phyloP scores from a whole-genome alignment of 2,113 vertebrate genomes.

The Boleophthalmus pectinirostris region DNA sequence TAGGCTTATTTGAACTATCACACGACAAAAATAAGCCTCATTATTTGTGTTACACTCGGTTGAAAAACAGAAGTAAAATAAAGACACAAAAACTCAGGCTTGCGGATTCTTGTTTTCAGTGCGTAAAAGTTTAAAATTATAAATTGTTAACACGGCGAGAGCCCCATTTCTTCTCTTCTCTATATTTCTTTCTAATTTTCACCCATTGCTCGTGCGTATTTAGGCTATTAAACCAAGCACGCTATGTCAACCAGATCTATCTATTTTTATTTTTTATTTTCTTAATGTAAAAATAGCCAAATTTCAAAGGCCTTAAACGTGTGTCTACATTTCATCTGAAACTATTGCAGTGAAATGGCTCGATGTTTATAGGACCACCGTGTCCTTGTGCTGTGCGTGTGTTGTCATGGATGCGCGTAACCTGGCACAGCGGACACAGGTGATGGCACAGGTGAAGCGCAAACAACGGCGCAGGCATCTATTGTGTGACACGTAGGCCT shows the following conservation, averaged over 20 bases:
- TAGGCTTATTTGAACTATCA: too few relatives aligned
- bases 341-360: constrained; percentile 44
- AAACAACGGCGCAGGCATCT: constrained; percentile 1
- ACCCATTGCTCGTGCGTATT: background rate
- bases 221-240: background rate
- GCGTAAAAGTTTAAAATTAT: background rate
- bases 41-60: too few relatives aligned
- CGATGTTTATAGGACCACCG: constrained; percentile 34
- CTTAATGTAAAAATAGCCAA: background rate
- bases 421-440: constrained; percentile 58
- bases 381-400: constrained; percentile 56
- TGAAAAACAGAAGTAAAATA: background rate
- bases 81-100: background rate
- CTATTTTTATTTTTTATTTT: too few relatives aligned
- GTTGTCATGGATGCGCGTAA: constrained; percentile 81
- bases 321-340: background rate
- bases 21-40: background rate
- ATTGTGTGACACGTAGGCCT: constrained; percentile 20
- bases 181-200: background rate
- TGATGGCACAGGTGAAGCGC: constrained; percentile 59
- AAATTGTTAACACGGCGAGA: background rate
- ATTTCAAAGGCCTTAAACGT: background rate
- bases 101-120: background rate
- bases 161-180: background rate
- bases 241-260: background rate